phyloP scores from a whole-genome alignment of 1,140 invertebrate genomes.

The Mylabris phalerata region DNA sequence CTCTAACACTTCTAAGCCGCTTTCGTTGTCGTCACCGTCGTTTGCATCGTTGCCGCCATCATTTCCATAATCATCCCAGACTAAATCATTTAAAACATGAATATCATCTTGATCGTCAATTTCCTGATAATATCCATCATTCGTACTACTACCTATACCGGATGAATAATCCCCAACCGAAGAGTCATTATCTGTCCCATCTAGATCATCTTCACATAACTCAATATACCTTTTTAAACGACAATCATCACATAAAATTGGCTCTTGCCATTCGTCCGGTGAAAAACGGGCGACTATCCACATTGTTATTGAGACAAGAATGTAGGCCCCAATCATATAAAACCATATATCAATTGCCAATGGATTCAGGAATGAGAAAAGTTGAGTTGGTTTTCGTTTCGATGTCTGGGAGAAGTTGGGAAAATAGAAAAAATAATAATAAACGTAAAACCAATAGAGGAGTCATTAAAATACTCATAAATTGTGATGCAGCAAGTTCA shows the following conservation, averaged over 20 bases:
- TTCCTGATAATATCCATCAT: background rate
- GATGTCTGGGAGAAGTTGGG: slow-evolving; percentile 40
- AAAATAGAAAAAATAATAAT: background rate
- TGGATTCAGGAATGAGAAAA: slow-evolving; percentile 83
- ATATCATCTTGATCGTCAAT: background rate
- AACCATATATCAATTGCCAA: slow-evolving; percentile 78
- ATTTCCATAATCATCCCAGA: too few relatives aligned
- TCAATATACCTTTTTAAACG: slow-evolving; percentile 15
- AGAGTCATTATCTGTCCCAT: background rate
- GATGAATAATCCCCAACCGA: background rate
- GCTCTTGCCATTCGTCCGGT: slow-evolving; percentile 73
- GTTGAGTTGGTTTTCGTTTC: slow-evolving; percentile 49
- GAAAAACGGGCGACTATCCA: slow-evolving; percentile 75
- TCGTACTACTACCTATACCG: background rate
- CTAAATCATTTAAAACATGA: too few relatives aligned
- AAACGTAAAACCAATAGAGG: background rate
- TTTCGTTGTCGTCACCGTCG: background rate
- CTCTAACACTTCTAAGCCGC: slow-evolving; percentile 28
- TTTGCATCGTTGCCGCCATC: background rate
- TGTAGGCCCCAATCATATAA: slow-evolving; percentile 65
- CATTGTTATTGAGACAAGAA: slow-evolving; percentile 72
- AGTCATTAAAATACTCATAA: background rate
- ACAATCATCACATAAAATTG: slow-evolving; percentile 51
- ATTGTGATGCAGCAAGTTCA: slow-evolving; percentile 12
- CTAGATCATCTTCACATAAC: background rate